A percentile compares a stretch with the other conserved stretches of the same genome.
phyloP scores from a whole-genome alignment of 2,797 vertebrate species.

The Ceryle rudis region DNA sequence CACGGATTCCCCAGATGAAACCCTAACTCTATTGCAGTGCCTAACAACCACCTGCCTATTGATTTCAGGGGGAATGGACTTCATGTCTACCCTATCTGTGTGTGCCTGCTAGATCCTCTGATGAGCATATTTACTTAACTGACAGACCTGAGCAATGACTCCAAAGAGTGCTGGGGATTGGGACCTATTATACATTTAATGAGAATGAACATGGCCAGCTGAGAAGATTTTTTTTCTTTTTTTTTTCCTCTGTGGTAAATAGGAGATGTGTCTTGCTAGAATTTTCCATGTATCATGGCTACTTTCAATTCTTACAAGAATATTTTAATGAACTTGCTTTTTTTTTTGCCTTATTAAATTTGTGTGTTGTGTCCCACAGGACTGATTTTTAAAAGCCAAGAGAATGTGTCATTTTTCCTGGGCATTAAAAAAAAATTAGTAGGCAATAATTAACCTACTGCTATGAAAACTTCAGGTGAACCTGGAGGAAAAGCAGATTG shows the following conservation, averaged over 20 bases:
- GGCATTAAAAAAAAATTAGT: neutral
- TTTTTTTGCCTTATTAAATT: conserved; percentile 3
- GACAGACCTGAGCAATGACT: neutral
- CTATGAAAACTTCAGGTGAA: neutral
- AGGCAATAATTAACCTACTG: neutral
- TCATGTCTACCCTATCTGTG: neutral
- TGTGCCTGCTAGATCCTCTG: neutral
- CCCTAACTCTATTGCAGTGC: neutral
- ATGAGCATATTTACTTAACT: conserved; percentile 30
- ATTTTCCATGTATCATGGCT: neutral
- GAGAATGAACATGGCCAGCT: neutral
- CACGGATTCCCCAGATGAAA: neutral
- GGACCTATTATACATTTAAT: neutral
- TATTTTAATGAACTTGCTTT: neutral
- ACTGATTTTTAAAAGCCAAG: neutral
- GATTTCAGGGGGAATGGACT: neutral
- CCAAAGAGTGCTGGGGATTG: neutral
- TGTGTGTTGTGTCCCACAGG: neutral
- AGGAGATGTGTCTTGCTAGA: neutral
- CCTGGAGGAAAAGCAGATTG: neutral
- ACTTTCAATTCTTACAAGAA: neutral
- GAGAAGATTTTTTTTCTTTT: neutral
- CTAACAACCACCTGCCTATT: neutral
- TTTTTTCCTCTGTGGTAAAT: neutral
- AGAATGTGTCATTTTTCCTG: neutral